phyloP scores from a whole-genome alignment of 2,113 vertebrate genomes.

The Scomber japonicus region DNA sequence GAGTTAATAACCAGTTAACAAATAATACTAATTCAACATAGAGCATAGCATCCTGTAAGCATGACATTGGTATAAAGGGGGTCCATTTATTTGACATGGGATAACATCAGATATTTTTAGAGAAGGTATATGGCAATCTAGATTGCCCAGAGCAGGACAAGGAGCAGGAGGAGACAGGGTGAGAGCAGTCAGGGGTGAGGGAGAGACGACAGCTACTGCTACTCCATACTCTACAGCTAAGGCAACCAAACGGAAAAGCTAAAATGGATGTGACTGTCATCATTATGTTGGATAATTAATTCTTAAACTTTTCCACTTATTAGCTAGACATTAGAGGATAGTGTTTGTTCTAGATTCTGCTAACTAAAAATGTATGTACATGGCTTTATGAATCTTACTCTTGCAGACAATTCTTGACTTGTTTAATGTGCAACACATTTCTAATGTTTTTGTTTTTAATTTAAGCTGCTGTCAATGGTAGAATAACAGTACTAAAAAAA shows the following conservation, averaged over 20 bases:
- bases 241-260: conserved; percentile 1
- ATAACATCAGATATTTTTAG: no score
- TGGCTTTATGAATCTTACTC: background rate
- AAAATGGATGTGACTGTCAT: conserved; percentile 47
- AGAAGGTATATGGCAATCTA: no score
- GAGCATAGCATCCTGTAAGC: no score
- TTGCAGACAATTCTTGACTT: conserved; percentile 12
- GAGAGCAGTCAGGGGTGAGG: no score
- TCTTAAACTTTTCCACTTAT: conserved; percentile 51
- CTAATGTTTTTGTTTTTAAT: conserved; percentile 29
- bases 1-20: no score
- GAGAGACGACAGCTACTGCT: no score
- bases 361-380: conserved; percentile 8
- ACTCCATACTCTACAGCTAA: no score
- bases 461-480: conserved; percentile 18
- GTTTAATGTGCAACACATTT: conserved; percentile 32
- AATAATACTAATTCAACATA: no score
- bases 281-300: conserved; percentile 51
- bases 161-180: no score
- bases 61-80: no score
- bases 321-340: conserved; percentile 24
- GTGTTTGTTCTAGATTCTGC: conserved; percentile 19
- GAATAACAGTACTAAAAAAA: conserved; percentile 29
- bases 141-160: no score
- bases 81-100: no score